Evolutionary conservation across 1,140 invertebrate genomes (phyloP).

Genomic region (Drosophila lowei): DNA sequence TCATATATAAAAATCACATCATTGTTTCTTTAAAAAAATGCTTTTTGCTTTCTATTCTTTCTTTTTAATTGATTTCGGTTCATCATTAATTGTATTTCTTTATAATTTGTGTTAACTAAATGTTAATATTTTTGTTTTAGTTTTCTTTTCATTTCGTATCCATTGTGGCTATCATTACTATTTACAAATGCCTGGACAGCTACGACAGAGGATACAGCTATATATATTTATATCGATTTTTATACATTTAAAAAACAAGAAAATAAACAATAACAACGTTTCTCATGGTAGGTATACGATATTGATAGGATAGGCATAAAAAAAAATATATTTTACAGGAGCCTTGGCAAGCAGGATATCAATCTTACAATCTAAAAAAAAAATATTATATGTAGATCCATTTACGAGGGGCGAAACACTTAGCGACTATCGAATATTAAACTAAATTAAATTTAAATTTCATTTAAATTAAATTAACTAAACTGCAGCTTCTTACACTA

Average conservation of each 20-base stretch:
- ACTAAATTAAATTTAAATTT: slow-evolving; percentile 82
- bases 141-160: slow-evolving; percentile 54
- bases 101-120: slow-evolving; percentile 82
- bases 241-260: slow-evolving; percentile 83
- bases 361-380: slow-evolving; percentile 29
- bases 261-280: slow-evolving; percentile 80
- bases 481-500: slow-evolving; percentile 62
- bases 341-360: slow-evolving; percentile 70
- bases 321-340: slow-evolving; percentile 69
- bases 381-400: too few relatives aligned
- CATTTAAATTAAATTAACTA: slow-evolving; percentile 82
- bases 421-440: slow-evolving; percentile 65
- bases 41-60: slow-evolving; percentile 49
- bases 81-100: slow-evolving; percentile 75
- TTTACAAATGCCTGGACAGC: slow-evolving; percentile 70
- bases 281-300: slow-evolving; percentile 55
- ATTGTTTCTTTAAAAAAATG: slow-evolving; percentile 62
- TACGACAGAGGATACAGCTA: slow-evolving; percentile 38
- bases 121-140: slow-evolving; percentile 59
- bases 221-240: slow-evolving; percentile 58
- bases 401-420: slow-evolving; percentile 55
- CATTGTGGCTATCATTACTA: slow-evolving; percentile 72
- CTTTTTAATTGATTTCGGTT: slow-evolving; percentile 80
- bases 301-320: slow-evolving; percentile 53
- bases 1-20: neutral